These are phyloP conservation scores for Lasioglossum villosulum DNA, from an alignment of 2,888 invertebrate genomes.

Conservation along the genomic window DNA sequence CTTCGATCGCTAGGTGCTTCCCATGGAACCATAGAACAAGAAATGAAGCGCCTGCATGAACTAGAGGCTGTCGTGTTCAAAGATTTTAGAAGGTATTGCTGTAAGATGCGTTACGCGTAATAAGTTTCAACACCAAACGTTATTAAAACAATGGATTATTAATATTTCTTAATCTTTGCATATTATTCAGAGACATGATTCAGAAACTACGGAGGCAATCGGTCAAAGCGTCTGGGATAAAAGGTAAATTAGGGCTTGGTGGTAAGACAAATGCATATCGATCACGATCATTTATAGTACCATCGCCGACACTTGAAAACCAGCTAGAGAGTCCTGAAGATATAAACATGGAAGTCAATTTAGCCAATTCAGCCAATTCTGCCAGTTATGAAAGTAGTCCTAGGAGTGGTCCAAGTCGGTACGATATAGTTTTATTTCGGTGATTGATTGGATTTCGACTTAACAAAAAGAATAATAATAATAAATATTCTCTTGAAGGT, in stretches of 20 bases:
- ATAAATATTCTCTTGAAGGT: constrained; percentile 82
- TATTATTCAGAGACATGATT: constrained; percentile 91
- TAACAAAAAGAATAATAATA: not conserved
- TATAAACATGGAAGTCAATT: constrained; percentile 79
- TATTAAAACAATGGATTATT: not conserved
- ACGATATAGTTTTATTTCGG: constrained; percentile 33
- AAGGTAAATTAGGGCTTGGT: constrained; percentile 91
- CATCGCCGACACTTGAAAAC: constrained; percentile 88
- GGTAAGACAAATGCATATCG: constrained; percentile 88
- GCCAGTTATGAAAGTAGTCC: constrained; percentile 91
- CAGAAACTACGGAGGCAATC: constrained; percentile 94
- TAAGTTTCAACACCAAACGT: not conserved
- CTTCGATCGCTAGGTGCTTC: constrained; percentile 94
- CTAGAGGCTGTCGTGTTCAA: constrained; percentile 97
- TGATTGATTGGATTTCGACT: not conserved
- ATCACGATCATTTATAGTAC: constrained; percentile 91
- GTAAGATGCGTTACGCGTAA: not conserved
- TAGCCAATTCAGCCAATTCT: constrained; percentile 85
- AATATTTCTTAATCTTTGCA: constrained; percentile 1
- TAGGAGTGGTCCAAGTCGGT: constrained; percentile 88
- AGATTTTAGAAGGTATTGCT: constrained; percentile 91
- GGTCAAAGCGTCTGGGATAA: constrained; percentile 91
- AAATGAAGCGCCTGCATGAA: constrained; percentile 96
- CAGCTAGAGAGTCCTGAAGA: constrained; percentile 85
- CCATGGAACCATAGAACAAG: constrained; percentile 95